Evolutionary conservation across 2,113 vertebrate genomes (phyloP).

Genomic region (Coturnix japonica): DNA sequence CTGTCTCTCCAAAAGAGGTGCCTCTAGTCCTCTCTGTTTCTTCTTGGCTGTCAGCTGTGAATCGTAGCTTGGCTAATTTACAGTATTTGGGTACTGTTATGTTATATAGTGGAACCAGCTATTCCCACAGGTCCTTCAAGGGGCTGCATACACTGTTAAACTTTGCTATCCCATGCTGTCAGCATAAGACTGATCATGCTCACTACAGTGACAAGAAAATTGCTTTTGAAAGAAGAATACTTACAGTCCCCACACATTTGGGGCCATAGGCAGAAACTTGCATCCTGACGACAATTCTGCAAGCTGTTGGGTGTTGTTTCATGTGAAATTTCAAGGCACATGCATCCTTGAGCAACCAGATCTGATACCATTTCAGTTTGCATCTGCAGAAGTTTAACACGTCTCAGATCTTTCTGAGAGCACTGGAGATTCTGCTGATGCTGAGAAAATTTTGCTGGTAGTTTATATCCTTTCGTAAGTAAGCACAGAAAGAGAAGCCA

Average conservation of each 20-base stretch:
- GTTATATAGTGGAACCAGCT: slow-evolving; percentile 19
- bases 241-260: not conserved
- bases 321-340: slow-evolving; percentile 2
- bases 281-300: not conserved
- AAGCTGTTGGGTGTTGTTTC: not conserved
- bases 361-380: not conserved
- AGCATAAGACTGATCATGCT: not conserved
- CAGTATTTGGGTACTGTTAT: slow-evolving; percentile 63
- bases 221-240: slow-evolving; percentile 18
- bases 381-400: slow-evolving; percentile 50
- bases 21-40: slow-evolving; percentile 51
- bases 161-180: slow-evolving; percentile 15
- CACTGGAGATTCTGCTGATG: slow-evolving; percentile 34
- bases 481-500: slow-evolving; percentile 37
- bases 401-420: slow-evolving; percentile 53
- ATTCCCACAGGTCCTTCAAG: slow-evolving; percentile 47
- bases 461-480: slow-evolving; percentile 30
- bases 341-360: not conserved
- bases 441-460: slow-evolving; percentile 25
- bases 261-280: not conserved
- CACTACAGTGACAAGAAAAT: not conserved
- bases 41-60: slow-evolving; percentile 44
- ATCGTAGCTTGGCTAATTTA: slow-evolving; percentile 57
- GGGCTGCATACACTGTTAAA: slow-evolving; percentile 14
- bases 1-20: slow-evolving; percentile 48